phyloP scores from a whole-genome alignment of 2,888 invertebrate species.

The Drosophila picticornis region DNA sequence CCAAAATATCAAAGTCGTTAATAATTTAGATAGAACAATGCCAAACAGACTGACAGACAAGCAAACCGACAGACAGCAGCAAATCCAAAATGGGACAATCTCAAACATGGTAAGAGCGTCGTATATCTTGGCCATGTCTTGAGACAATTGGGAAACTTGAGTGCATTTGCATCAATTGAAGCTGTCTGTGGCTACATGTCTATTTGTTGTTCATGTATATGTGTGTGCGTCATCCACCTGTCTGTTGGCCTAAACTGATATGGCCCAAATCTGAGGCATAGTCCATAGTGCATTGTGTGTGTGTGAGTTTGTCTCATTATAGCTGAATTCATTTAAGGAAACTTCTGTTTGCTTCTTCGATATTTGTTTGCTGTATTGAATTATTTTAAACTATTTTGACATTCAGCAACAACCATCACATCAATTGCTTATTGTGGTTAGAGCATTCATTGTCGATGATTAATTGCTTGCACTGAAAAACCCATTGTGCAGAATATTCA shows the following conservation, averaged over 20 bases:
- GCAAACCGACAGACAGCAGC: too few species aligned
- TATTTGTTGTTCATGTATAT: slow-evolving; percentile 5
- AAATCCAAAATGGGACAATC: slow-evolving; percentile 54
- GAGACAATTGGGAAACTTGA: slow-evolving; percentile 58
- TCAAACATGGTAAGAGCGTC: slow-evolving; percentile 20
- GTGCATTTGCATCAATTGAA: slow-evolving; percentile 73
- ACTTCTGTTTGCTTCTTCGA: neutral
- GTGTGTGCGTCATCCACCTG: slow-evolving; percentile 17
- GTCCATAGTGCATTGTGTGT: slow-evolving; percentile 33
- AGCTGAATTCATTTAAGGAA: slow-evolving; percentile 44
- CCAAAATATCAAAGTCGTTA: slow-evolving; percentile 45
- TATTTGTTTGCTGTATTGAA: slow-evolving; percentile 15
- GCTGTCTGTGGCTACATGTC: slow-evolving; percentile 58
- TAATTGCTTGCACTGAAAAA: slow-evolving; percentile 11
- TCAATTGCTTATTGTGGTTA: slow-evolving; percentile 15
- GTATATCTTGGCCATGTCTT: slow-evolving; percentile 38
- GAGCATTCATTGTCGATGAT: slow-evolving; percentile 16
- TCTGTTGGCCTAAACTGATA: slow-evolving; percentile 34
- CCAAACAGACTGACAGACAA: neutral
- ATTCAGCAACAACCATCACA: slow-evolving; percentile 2
- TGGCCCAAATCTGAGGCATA: slow-evolving; percentile 39
- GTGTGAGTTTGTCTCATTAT: slow-evolving; percentile 54
- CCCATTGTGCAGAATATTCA: slow-evolving; percentile 13
- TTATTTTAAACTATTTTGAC: slow-evolving; percentile 17
- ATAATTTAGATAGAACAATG: slow-evolving; percentile 55